Evolutionary conservation across 2,888 invertebrate species (phyloP).

Genomic region (Aelia acuminata): DNA sequence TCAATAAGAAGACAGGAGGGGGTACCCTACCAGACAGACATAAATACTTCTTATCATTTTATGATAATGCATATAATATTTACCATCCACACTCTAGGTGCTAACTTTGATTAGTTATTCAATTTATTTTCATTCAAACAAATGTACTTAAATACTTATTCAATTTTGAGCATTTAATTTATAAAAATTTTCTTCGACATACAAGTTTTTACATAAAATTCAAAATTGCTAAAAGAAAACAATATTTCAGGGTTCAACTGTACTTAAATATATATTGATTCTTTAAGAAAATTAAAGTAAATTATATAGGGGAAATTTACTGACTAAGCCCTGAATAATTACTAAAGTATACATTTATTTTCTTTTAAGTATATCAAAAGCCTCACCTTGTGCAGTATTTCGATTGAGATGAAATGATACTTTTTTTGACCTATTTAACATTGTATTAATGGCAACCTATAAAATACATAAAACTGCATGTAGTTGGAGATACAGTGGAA

Average conservation of each 20-base stretch:
- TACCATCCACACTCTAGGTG: no score
- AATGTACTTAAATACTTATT: no score
- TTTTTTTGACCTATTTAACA: conserved; percentile 70
- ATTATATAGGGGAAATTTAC: not conserved
- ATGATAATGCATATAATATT: no score
- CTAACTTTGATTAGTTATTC: no score
- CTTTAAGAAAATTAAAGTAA: no score
- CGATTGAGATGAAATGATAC: conserved; percentile 70
- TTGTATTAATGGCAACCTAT: conserved; percentile 58
- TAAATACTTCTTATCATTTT: no score
- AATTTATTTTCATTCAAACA: no score
- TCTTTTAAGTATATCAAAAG: conserved; percentile 42
- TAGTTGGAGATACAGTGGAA: conserved; percentile 20
- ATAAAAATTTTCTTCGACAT: no score
- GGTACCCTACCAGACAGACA: no score
- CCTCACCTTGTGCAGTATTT: conserved; percentile 69
- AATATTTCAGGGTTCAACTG: not conserved
- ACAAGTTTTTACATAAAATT: no score
- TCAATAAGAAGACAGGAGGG: no score
- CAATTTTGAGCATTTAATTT: no score
- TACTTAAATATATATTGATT: not conserved
- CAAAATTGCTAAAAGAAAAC: not conserved
- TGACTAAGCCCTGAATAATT: not conserved
- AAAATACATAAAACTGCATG: conserved; percentile 49
- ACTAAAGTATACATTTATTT: not conserved